These are phyloP conservation scores for Conopomorpha cramerella DNA, from an alignment of 1,140 invertebrate species.

Conservation along the genomic window DNA sequence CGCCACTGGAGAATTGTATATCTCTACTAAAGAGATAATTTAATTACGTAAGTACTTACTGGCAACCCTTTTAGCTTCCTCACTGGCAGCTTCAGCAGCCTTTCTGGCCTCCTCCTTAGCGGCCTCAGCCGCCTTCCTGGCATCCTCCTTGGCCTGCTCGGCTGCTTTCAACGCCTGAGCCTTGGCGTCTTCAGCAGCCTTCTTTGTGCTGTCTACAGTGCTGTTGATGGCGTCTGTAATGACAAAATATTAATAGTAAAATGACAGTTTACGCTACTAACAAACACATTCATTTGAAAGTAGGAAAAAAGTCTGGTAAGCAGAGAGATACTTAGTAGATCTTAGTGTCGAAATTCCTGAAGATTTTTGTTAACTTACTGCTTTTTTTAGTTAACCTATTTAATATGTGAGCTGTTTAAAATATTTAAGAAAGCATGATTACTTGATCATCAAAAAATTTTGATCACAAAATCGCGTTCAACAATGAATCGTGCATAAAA, in stretches of 20 bases:
- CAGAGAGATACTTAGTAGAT: too few species aligned
- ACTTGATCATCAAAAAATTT: too few species aligned
- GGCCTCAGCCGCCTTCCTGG: constrained; percentile 32
- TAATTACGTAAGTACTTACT: constrained; percentile 8
- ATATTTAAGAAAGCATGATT: constrained; percentile 1
- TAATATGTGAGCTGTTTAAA: constrained; percentile 2
- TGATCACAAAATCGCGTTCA: too few species aligned
- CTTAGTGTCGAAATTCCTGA: too few species aligned
- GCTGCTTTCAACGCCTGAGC: constrained; percentile 24
- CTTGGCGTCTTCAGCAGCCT: constrained; percentile 32
- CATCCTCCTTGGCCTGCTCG: constrained; percentile 46
- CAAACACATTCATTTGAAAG: too few species aligned
- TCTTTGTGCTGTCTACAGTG: constrained; percentile 49
- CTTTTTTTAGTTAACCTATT: too few species aligned
- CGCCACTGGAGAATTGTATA: too few species aligned
- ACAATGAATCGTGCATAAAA: too few species aligned
- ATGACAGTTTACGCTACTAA: background rate
- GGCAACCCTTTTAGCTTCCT: constrained; percentile 8
- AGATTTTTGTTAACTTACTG: too few species aligned
- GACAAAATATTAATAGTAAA: constrained; percentile 3
- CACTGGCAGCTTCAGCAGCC: constrained; percentile 18
- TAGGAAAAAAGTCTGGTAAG: too few species aligned
- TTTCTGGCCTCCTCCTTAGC: constrained; percentile 42
- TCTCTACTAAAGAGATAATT: too few species aligned
- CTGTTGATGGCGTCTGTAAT: constrained; percentile 42